These are phyloP conservation scores for Chloromyia formosa DNA, from an alignment of 2,888 invertebrate species.

Conservation along the genomic window DNA sequence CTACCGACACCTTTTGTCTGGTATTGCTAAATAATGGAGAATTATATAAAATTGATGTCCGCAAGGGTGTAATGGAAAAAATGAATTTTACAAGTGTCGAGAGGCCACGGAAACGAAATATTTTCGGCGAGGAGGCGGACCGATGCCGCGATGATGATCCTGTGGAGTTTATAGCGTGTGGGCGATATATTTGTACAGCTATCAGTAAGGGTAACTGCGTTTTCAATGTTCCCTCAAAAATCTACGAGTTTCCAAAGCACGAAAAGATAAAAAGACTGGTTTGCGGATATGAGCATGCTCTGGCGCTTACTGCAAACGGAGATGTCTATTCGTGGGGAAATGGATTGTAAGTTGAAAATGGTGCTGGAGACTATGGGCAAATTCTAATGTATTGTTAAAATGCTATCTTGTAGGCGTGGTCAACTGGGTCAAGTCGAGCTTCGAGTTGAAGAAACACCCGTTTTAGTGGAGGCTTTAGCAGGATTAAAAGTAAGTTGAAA, in stretches of 20 bases:
- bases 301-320: constrained; percentile 75
- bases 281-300: constrained; percentile 84
- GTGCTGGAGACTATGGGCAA: constrained; percentile 22
- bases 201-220: constrained; percentile 66
- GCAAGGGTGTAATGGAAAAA: constrained; percentile 30
- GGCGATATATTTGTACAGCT: constrained; percentile 65
- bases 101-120: constrained; percentile 53
- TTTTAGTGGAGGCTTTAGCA: constrained; percentile 75
- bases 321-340: constrained; percentile 83
- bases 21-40: constrained; percentile 57
- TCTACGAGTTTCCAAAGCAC: constrained; percentile 66
- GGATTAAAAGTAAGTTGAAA: constrained; percentile 74
- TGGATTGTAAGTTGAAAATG: constrained; percentile 76
- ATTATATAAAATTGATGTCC: constrained; percentile 54
- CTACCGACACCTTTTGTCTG: constrained; percentile 57
- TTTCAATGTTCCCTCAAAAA: constrained; percentile 70
- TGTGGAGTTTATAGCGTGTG: constrained; percentile 65
- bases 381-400: background rate
- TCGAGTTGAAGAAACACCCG: constrained; percentile 70
- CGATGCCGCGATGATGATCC: constrained; percentile 49
- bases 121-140: constrained; percentile 53
- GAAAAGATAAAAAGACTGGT: constrained; percentile 71
- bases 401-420: constrained; percentile 71
- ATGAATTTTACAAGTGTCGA: constrained; percentile 46
- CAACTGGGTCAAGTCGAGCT: constrained; percentile 83